Evolutionary conservation across 2,888 invertebrate genomes (phyloP).

Genomic region (Heliconius sara): DNA sequence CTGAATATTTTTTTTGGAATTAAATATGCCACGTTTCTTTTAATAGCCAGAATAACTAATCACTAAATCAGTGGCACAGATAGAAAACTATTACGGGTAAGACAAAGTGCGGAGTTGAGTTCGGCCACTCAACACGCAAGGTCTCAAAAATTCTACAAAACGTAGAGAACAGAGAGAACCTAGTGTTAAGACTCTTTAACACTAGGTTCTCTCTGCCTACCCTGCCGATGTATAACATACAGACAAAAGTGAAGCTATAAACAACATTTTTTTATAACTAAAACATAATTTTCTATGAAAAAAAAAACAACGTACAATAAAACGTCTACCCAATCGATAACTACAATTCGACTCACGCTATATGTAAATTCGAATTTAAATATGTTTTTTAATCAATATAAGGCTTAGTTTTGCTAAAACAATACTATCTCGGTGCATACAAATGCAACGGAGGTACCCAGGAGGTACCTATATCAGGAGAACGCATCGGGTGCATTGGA

Average conservation of each 20-base stretch:
- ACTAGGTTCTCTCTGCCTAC: neutral
- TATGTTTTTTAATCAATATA: constrained; percentile 79
- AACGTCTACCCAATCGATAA: constrained; percentile 70
- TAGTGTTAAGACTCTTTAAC: neutral
- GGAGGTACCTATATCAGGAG: constrained; percentile 60
- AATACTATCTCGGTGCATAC: constrained; percentile 76
- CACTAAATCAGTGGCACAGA: too few species aligned
- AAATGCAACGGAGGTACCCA: constrained; percentile 58
- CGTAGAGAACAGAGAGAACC: neutral
- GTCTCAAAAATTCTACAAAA: too few species aligned
- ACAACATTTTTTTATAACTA: neutral
- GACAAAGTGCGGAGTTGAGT: too few species aligned
- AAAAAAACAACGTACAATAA: constrained; percentile 44
- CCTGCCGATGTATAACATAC: neutral
- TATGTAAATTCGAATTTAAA: constrained; percentile 80
- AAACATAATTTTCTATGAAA: neutral
- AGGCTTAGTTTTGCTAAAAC: constrained; percentile 64
- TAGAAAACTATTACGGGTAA: too few species aligned
- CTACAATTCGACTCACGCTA: constrained; percentile 76
- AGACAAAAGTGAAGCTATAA: neutral
- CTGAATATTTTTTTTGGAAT: neutral
- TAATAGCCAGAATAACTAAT: neutral
- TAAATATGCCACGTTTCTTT: neutral
- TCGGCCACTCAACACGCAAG: too few species aligned
- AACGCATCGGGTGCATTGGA: constrained; percentile 70